phyloP scores from a whole-genome alignment of 1,140 invertebrate species.

The Leptonema lineaticorne region DNA sequence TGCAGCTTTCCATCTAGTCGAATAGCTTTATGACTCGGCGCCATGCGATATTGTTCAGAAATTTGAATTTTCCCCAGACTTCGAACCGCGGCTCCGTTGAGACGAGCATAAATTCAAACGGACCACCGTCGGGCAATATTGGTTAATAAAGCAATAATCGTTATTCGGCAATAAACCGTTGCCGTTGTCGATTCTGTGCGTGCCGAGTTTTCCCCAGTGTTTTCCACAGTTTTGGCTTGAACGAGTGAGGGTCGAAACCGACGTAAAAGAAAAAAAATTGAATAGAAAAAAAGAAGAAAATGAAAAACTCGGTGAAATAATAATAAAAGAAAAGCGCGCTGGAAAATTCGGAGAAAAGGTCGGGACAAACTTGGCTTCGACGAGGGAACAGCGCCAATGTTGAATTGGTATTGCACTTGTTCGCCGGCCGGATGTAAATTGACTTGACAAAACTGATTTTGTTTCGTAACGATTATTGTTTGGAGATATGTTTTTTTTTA shows the following conservation, averaged over 20 bases:
- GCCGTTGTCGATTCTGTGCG: background rate
- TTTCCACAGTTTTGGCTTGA: background rate
- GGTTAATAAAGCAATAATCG: slow-evolving; percentile 43
- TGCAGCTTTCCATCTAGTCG: slow-evolving; percentile 38
- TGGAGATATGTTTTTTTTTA: no score
- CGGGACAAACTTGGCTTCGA: no score
- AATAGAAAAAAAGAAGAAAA: no score
- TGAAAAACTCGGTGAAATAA: no score
- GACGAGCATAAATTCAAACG: slow-evolving; percentile 39
- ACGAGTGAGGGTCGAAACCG: no score
- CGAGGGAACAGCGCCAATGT: no score
- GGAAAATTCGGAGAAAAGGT: no score
- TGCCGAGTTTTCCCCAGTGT: background rate
- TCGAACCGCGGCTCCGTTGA: slow-evolving; percentile 32
- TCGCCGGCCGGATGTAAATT: background rate
- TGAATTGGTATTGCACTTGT: slow-evolving; percentile 12
- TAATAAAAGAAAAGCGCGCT: no score
- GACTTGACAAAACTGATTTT: background rate
- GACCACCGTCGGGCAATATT: slow-evolving; percentile 39
- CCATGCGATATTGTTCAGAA: slow-evolving; percentile 40
- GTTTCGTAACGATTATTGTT: slow-evolving; percentile 6
- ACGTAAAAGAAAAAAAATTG: no score
- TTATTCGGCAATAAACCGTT: slow-evolving; percentile 37
- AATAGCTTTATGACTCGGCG: slow-evolving; percentile 37
- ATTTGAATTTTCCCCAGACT: slow-evolving; percentile 34